Conservation (phyloP, 2,797 vertebrate species). For the Pitangus sulphuratus region DNA sequence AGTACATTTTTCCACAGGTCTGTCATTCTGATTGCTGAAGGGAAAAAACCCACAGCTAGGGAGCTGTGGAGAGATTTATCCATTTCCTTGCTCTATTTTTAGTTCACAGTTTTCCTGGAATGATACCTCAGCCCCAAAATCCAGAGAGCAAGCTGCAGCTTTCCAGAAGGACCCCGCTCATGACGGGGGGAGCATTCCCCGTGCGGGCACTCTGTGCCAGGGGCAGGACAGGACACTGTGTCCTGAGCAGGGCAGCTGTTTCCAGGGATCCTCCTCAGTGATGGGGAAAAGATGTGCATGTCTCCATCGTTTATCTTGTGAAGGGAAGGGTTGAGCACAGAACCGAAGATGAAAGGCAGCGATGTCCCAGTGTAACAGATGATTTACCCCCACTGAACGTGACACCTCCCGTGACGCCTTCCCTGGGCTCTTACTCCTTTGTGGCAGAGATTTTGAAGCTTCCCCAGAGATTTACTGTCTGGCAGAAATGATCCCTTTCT, state of each 20-base stretch:
- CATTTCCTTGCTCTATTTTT: background rate
- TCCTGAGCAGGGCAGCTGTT: background rate
- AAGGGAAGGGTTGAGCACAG: background rate
- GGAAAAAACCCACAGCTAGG: background rate
- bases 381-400: background rate
- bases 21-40: background rate
- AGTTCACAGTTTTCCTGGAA: background rate
- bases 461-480: background rate
- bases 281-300: background rate
- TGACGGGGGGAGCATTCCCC: background rate
- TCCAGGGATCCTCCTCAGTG: background rate
- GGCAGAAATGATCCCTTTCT: background rate
- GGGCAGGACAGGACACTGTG: too few relatives aligned
- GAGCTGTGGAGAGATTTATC: background rate
- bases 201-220: fast-evolving
- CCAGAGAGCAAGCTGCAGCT: fast-evolving
- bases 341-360: background rate
- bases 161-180: background rate
- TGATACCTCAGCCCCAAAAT: background rate
- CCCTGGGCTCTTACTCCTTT: background rate
- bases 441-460: background rate
- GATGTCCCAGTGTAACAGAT: background rate
- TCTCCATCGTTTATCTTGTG: background rate
- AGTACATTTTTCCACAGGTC: background rate
- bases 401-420: background rate